Conservation (phyloP, 2,888 invertebrate species). For the Drosophila algonquin region DNA sequence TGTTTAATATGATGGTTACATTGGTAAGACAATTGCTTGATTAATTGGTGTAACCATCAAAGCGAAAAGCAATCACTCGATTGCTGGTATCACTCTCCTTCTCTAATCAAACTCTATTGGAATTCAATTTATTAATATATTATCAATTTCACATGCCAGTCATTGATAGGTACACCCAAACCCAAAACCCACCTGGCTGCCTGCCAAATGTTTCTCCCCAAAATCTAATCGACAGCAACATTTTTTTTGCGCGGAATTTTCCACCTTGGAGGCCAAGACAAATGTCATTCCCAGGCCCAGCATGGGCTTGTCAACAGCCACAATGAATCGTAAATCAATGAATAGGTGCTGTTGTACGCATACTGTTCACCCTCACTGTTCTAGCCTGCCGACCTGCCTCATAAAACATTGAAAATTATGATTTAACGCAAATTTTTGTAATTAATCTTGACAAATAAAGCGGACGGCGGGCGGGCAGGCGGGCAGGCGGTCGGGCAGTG, state of each 20-base stretch:
- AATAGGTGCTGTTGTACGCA: constrained; percentile 25
- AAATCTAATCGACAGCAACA: constrained; percentile 18
- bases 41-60: too few relatives aligned
- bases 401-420: constrained; percentile 71
- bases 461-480: constrained; percentile 36
- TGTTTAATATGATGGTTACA: background rate
- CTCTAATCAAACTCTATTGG: background rate
- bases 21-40: background rate
- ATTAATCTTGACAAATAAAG: constrained; percentile 79
- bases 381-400: constrained; percentile 34
- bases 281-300: constrained; percentile 62
- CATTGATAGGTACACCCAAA: background rate
- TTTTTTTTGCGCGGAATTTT: constrained; percentile 16
- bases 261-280: constrained; percentile 29
- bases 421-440: constrained; percentile 77
- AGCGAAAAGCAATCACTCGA: too few relatives aligned
- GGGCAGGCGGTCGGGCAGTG: too few relatives aligned
- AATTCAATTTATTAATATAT: background rate
- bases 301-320: constrained; percentile 55
- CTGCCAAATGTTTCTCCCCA: constrained; percentile 19
- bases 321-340: constrained; percentile 58
- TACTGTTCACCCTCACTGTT: constrained; percentile 2
- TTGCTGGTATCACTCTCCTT: too few relatives aligned
- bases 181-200: background rate
- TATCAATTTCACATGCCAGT: background rate